Percentiles rank a stretch among this genome's conserved stretches.
These are phyloP conservation scores for Nebria salina DNA, from an alignment of 2,888 invertebrate genomes.

Conservation along the genomic window DNA sequence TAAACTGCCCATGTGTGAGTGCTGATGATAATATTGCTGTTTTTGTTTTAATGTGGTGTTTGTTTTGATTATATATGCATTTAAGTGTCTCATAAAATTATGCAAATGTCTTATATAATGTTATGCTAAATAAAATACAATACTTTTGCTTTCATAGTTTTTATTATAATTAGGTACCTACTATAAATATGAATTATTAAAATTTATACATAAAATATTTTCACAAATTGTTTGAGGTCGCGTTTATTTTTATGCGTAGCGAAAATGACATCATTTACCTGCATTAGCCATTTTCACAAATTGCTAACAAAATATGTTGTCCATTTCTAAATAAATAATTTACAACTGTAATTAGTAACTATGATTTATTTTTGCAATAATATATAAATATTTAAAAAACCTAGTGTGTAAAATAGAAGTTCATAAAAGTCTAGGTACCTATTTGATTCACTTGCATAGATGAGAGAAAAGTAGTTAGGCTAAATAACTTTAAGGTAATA, in stretches of 20 bases:
- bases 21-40: slow-evolving; percentile 13
- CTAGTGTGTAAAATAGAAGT: no score
- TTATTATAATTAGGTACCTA: no score
- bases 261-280: not conserved
- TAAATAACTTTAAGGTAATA: no score
- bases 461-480: no score
- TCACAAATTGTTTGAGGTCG: not conserved
- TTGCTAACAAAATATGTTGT: not conserved
- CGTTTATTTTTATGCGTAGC: not conserved
- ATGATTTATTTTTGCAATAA: no score
- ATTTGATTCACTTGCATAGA: no score
- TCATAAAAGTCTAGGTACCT: no score
- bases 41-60: not conserved
- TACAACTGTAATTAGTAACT: no score
- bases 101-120: not conserved
- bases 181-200: not conserved
- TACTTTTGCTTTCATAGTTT: not conserved
- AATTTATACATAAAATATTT: not conserved
- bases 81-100: slow-evolving; percentile 5
- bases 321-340: no score
- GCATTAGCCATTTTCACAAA: not conserved
- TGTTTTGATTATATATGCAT: slow-evolving; percentile 9
- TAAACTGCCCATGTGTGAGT: slow-evolving; percentile 25
- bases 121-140: not conserved
- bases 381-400: no score